These are phyloP conservation scores for Drosophila meridiana DNA, from an alignment of 2,888 invertebrate genomes.

Conservation along the genomic window DNA sequence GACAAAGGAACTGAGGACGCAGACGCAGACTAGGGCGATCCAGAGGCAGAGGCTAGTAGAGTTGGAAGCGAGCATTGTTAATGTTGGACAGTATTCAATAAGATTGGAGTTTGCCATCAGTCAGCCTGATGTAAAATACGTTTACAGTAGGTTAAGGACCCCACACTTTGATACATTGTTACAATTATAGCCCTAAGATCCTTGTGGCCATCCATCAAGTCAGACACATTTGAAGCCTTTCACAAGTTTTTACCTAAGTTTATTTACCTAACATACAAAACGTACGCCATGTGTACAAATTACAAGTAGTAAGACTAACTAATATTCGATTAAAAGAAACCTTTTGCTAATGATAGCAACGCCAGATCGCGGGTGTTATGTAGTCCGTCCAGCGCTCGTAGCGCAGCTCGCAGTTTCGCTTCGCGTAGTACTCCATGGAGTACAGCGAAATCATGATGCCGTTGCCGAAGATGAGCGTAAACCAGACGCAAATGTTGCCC, in stretches of 20 bases:
- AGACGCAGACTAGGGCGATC: slow-evolving; percentile 1
- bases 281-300: slow-evolving; percentile 67
- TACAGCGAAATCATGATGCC: slow-evolving; percentile 89
- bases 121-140: slow-evolving; percentile 65
- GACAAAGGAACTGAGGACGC: not conserved
- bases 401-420: slow-evolving; percentile 74
- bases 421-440: slow-evolving; percentile 89
- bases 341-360: slow-evolving; percentile 76
- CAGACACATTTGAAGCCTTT: slow-evolving; percentile 11
- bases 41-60: slow-evolving; percentile 26
- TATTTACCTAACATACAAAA: slow-evolving; percentile 57
- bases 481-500: slow-evolving; percentile 95
- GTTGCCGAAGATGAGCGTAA: slow-evolving; percentile 91
- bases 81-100: slow-evolving; percentile 58
- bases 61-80: slow-evolving; percentile 14
- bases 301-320: slow-evolving; percentile 40
- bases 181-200: slow-evolving; percentile 24
- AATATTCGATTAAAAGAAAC: slow-evolving; percentile 19
- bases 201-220: not conserved
- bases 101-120: slow-evolving; percentile 49
- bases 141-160: slow-evolving; percentile 36
- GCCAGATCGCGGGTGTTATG: slow-evolving; percentile 86
- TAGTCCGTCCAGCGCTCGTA: slow-evolving; percentile 73
- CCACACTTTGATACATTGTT: slow-evolving; percentile 31
- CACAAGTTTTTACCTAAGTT: slow-evolving; percentile 45